These are phyloP conservation scores for Sicus ferrugineus DNA, from an alignment of 2,888 invertebrate genomes.

Conservation along the genomic window DNA sequence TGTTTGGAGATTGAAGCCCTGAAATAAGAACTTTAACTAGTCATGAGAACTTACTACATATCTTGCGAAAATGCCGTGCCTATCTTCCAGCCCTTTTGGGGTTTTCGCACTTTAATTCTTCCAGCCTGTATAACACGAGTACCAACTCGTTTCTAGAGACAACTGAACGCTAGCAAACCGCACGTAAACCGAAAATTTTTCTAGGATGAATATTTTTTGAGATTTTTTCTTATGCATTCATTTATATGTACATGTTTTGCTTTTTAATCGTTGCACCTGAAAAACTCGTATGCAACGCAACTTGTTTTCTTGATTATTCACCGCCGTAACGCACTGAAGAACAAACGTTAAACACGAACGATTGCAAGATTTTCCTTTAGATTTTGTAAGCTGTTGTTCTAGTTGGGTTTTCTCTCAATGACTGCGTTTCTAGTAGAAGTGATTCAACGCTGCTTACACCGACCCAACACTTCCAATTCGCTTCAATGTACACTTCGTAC, in stretches of 20 bases:
- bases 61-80: not conserved
- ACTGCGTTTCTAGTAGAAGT: slow-evolving; percentile 19
- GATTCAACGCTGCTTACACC: slow-evolving; percentile 34
- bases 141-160: slow-evolving; percentile 19
- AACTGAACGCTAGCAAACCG: slow-evolving; percentile 13
- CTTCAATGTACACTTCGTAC: slow-evolving; percentile 58
- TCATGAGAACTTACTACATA: too few relatives aligned
- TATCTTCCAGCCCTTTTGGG: not conserved
- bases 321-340: not conserved
- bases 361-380: not conserved
- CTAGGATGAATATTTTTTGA: not conserved
- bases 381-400: not conserved
- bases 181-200: slow-evolving; percentile 18
- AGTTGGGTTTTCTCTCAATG: slow-evolving; percentile 24
- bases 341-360: not conserved
- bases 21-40: too few relatives aligned
- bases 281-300: slow-evolving; percentile 18
- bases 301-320: slow-evolving; percentile 16
- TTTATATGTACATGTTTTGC: not conserved
- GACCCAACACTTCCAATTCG: slow-evolving; percentile 51
- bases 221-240: slow-evolving; percentile 5
- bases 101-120: slow-evolving; percentile 21
- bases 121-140: slow-evolving; percentile 19
- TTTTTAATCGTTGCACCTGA: slow-evolving; percentile 14
- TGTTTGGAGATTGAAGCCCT: too few relatives aligned